These are phyloP conservation scores for Bombus soroeensis DNA, from an alignment of 1,140 invertebrate genomes.

Conservation along the genomic window DNA sequence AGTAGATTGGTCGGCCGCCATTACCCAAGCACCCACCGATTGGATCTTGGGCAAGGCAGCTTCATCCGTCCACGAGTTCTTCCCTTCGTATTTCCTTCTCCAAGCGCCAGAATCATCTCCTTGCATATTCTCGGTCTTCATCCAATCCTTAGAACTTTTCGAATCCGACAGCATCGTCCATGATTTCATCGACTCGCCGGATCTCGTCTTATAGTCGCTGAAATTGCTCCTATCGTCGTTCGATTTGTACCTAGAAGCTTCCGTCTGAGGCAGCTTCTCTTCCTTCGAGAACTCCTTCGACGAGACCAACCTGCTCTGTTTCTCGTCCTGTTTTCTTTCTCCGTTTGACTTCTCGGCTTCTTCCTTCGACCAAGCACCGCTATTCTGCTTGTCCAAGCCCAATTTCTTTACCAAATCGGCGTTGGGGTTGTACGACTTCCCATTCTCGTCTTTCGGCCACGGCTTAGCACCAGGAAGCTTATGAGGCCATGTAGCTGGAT, in stretches of 20 bases:
- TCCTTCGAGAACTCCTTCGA: constrained; percentile 18
- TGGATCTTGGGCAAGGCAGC: constrained; percentile 59
- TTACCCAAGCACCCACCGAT: constrained; percentile 65
- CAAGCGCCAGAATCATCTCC: not conserved
- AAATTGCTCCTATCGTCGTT: constrained; percentile 22
- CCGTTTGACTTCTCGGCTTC: constrained; percentile 19
- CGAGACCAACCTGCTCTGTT: constrained; percentile 1
- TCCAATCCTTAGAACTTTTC: constrained; percentile 27
- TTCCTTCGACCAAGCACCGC: constrained; percentile 35
- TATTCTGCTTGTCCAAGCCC: constrained; percentile 72
- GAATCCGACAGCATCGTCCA: constrained; percentile 17
- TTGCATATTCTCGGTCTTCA: constrained; percentile 4
- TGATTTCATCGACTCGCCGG: constrained; percentile 5
- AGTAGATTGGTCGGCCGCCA: constrained; percentile 62
- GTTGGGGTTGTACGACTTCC: constrained; percentile 78
- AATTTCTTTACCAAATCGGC: constrained; percentile 76
- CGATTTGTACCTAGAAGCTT: constrained; percentile 38
- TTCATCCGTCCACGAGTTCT: constrained; percentile 20
- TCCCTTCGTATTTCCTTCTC: constrained; percentile 20
- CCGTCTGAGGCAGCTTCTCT: constrained; percentile 20
- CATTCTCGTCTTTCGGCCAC: constrained; percentile 79
- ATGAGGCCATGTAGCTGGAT: constrained; percentile 78
- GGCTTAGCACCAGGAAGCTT: constrained; percentile 75
- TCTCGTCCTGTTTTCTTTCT: constrained; percentile 20
- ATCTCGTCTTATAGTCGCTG: constrained; percentile 10